phyloP scores from a whole-genome alignment of 2,888 invertebrate genomes.

The Agriotes lineatus region DNA sequence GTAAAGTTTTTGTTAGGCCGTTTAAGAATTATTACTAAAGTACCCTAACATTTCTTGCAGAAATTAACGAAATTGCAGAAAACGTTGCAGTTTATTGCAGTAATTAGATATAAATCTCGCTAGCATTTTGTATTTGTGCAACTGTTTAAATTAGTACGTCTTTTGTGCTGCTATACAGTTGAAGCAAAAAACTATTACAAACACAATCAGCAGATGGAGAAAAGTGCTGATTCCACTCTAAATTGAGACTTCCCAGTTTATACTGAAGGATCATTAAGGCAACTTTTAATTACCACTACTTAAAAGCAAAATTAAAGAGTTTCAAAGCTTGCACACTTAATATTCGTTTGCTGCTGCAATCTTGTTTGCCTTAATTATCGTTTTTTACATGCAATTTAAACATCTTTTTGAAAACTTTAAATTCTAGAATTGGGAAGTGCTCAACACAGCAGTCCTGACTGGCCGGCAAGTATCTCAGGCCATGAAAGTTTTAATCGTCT shows the following conservation, averaged over 20 bases:
- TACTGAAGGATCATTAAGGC: neutral
- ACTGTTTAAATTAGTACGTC: too few species aligned
- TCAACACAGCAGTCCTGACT: slow-evolving; percentile 95
- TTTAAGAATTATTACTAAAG: slow-evolving; percentile 4
- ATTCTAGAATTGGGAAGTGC: slow-evolving; percentile 89
- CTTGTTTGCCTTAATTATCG: slow-evolving; percentile 2
- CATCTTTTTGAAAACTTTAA: too few species aligned
- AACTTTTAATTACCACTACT: slow-evolving; percentile 27
- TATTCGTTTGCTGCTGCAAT: neutral
- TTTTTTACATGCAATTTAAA: too few species aligned
- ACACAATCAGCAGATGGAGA: too few species aligned
- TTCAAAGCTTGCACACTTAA: neutral
- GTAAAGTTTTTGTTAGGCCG: neutral
- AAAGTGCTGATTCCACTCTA: too few species aligned
- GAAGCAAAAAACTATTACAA: too few species aligned
- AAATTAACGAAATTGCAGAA: neutral
- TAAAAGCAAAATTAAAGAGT: slow-evolving; percentile 23
- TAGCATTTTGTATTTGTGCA: too few species aligned
- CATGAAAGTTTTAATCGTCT: slow-evolving; percentile 95
- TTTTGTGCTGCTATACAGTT: too few species aligned
- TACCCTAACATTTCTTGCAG: neutral
- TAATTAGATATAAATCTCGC: too few species aligned
- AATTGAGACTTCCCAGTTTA: too few species aligned
- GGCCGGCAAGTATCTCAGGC: slow-evolving; percentile 94
- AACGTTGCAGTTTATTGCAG: too few species aligned